These are phyloP conservation scores for Potamarius usumacintae DNA, from an alignment of 2,113 vertebrate genomes.

Conservation along the genomic window DNA sequence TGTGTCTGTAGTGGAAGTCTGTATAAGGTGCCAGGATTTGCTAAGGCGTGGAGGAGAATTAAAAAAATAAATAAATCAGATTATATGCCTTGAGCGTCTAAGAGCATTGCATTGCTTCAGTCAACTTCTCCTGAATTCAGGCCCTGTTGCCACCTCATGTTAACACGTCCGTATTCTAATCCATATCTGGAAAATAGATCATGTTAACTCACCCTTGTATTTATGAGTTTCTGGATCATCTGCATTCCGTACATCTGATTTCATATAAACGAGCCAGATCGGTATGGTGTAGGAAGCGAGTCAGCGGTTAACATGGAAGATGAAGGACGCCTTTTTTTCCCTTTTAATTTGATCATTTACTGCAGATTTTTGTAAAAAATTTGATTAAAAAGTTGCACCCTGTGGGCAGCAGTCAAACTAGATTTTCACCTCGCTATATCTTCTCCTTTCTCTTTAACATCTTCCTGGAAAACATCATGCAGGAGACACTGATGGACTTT, in stretches of 20 bases:
- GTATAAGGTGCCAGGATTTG: slow-evolving; percentile 98
- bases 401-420: background rate
- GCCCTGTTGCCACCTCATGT: background rate
- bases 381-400: background rate
- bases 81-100: no score
- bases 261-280: background rate
- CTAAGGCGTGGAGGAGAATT: slow-evolving; percentile 64
- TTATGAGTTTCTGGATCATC: background rate
- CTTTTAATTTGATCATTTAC: background rate
- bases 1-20: slow-evolving; percentile 99
- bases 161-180: background rate
- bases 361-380: background rate
- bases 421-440: background rate
- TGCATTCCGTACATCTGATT: background rate
- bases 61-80: slow-evolving; percentile 24
- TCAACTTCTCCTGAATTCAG: background rate
- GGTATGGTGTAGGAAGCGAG: background rate
- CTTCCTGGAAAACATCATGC: no score
- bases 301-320: background rate
- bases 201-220: background rate
- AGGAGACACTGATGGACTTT: no score
- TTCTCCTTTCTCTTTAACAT: background rate
- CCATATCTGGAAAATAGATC: background rate
- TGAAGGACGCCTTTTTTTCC: background rate
- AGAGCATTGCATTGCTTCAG: background rate